Evolutionary conservation across 2,113 vertebrate species (phyloP).

Genomic region (Ptychochromis oligacanthus): DNA sequence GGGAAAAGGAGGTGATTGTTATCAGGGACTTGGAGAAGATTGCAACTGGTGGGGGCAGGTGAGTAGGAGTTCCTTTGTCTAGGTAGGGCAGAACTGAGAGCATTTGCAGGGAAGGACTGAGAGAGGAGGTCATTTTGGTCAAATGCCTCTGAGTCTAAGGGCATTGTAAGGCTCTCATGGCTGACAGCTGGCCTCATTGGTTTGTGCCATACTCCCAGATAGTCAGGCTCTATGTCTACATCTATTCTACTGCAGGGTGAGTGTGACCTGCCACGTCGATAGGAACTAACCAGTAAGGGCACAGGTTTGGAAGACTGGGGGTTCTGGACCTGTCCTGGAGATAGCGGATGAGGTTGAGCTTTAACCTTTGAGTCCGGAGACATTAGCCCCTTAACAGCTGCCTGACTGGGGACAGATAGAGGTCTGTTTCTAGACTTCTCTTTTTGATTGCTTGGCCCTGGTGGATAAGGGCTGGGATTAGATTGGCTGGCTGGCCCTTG

Average conservation of each 20-base stretch:
- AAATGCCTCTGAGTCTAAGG: background rate
- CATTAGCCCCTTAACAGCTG: conserved; percentile 22
- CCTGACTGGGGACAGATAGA: conserved; percentile 47
- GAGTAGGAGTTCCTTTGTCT: conserved; percentile 19
- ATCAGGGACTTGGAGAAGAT: conserved; percentile 7
- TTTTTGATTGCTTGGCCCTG: conserved; percentile 25
- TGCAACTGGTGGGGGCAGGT: background rate
- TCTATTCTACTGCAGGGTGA: conserved; percentile 70
- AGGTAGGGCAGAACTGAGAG: background rate
- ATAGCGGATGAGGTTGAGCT: conserved; percentile 13
- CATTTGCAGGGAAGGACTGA: conserved; percentile 33
- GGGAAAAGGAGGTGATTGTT: background rate
- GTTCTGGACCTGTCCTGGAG: conserved; percentile 31
- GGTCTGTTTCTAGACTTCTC: conserved; percentile 36
- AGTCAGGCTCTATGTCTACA: conserved; percentile 52
- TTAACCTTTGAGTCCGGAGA: conserved; percentile 5
- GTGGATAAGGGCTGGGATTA: background rate
- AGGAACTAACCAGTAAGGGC: conserved; percentile 64
- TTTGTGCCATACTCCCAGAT: background rate
- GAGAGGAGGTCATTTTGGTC: conserved; percentile 15
- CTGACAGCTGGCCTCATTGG: conserved; percentile 4
- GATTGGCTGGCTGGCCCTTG: conserved; percentile 3
- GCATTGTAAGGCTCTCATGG: background rate
- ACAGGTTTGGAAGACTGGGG: background rate
- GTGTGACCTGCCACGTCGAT: background rate